Evolutionary conservation across 2,113 vertebrate species (phyloP).

Genomic region (Pollachius pollachius): DNA sequence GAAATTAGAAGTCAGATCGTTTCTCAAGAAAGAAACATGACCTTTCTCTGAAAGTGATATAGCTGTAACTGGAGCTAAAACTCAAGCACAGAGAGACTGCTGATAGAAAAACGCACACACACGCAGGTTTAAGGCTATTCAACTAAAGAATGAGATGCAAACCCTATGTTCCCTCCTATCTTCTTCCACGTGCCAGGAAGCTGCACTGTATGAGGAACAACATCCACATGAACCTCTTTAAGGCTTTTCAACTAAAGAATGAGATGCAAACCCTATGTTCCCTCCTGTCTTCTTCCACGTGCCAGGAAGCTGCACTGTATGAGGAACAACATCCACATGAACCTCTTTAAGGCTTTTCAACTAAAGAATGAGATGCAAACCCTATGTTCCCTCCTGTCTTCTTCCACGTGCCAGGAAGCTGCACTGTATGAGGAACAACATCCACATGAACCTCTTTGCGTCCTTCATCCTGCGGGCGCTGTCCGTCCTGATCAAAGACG

Average conservation of each 20-base stretch:
- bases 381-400: not conserved
- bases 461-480: constrained; percentile 91
- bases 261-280: too few relatives aligned
- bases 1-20: too few relatives aligned
- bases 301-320: constrained; percentile 92
- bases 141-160: too few relatives aligned
- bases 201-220: constrained; percentile 96
- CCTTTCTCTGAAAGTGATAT: too few relatives aligned
- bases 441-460: constrained; percentile 94
- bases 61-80: too few relatives aligned
- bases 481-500: constrained; percentile 88
- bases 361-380: too few relatives aligned
- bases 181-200: constrained; percentile 71
- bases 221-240: constrained; percentile 96
- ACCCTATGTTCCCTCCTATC: not conserved
- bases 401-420: constrained; percentile 78
- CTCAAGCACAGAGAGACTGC: too few relatives aligned
- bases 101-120: too few relatives aligned
- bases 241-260: too few relatives aligned
- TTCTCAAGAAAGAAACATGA: too few relatives aligned
- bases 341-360: too few relatives aligned
- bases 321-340: constrained; percentile 96
- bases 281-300: not conserved
- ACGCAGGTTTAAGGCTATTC: too few relatives aligned
- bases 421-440: constrained; percentile 95